Conservation (phyloP, 2,113 vertebrate species). For the Leptocoma aspasia region DNA sequence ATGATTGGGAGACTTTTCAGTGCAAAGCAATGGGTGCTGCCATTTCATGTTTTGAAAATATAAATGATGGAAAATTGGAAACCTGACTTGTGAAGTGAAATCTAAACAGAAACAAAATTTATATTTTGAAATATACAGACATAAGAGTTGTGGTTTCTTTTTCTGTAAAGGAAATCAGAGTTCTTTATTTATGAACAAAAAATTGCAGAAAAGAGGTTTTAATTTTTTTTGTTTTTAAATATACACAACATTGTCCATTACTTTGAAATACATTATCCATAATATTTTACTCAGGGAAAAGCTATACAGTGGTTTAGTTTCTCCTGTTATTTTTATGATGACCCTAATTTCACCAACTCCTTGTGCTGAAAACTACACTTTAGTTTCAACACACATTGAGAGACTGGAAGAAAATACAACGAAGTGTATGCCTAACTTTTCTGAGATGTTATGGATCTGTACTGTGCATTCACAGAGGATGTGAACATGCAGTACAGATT, state of each 20-base stretch:
- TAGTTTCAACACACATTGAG: neutral
- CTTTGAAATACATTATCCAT: neutral
- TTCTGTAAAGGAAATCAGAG: neutral
- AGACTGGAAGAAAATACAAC: neutral
- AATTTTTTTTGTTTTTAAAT: neutral
- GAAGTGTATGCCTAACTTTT: neutral
- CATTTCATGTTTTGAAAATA: neutral
- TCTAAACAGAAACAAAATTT: neutral
- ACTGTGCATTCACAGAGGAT: neutral
- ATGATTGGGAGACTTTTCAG: neutral
- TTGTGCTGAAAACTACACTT: neutral
- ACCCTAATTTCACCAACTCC: neutral
- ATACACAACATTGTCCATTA: neutral
- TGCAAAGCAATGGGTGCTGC: neutral
- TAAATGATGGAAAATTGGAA: neutral
- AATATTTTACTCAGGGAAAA: neutral
- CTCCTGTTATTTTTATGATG: neutral
- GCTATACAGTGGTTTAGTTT: neutral
- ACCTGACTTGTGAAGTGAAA: neutral
- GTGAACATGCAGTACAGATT: neutral
- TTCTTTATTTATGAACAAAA: neutral
- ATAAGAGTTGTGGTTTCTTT: neutral
- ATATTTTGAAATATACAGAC: neutral
- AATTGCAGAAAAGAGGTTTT: neutral
- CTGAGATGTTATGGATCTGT: neutral